Conservation (phyloP, 2,888 invertebrate species). For the Protonemura montana region DNA sequence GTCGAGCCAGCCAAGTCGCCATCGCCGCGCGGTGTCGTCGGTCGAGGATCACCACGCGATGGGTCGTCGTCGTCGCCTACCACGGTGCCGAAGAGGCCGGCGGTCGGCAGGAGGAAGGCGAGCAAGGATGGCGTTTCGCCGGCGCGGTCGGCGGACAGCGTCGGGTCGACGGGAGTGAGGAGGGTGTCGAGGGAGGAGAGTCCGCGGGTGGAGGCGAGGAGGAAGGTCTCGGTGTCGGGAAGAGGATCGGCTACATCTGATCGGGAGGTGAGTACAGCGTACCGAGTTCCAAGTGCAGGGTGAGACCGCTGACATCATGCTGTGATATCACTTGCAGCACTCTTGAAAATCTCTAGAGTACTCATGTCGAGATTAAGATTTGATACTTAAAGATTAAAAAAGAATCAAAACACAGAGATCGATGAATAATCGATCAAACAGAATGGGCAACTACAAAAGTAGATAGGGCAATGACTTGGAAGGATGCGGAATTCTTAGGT, state of each 20-base stretch:
- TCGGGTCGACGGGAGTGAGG: conserved; percentile 45
- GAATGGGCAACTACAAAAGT: no score
- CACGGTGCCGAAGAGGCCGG: neutral
- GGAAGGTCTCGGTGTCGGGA: conserved; percentile 8
- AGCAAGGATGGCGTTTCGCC: conserved; percentile 21
- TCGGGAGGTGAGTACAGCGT: neutral
- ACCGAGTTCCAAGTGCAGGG: neutral
- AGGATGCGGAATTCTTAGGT: no score
- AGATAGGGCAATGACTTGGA: no score
- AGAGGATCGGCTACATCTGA: conserved; percentile 17
- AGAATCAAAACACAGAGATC: no score
- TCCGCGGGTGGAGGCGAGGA: conserved; percentile 51
- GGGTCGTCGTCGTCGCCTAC: conserved; percentile 29
- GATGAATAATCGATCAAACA: no score
- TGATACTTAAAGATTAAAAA: no score
- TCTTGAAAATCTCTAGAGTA: no score
- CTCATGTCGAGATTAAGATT: no score
- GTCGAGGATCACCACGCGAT: conserved; percentile 16
- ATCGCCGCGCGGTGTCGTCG: conserved; percentile 22
- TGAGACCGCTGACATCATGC: no score
- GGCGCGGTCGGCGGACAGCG: conserved; percentile 25
- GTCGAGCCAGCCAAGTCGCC: conserved; percentile 19
- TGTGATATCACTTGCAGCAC: no score
- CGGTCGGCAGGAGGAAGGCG: neutral
- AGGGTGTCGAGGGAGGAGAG: conserved; percentile 45